phyloP scores from a whole-genome alignment of 2,797 vertebrate genomes.

The Sebastes nivosus region DNA sequence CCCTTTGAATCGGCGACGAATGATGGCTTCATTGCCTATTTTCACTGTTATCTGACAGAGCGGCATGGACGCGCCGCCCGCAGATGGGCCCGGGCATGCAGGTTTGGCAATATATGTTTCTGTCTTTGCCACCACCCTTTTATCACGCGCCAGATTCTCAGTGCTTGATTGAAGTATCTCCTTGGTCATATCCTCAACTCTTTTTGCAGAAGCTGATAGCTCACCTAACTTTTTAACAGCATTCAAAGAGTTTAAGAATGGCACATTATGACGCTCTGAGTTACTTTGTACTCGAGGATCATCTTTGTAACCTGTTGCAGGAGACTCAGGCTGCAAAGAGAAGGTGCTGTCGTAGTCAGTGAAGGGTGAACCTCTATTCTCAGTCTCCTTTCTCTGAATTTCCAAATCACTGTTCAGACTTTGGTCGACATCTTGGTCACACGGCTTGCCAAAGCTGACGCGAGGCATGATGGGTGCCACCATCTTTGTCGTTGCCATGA shows the following conservation, averaged over 20 bases:
- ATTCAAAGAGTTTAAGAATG: slow-evolving; percentile 78
- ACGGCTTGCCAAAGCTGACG: slow-evolving; percentile 79
- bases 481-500: slow-evolving; percentile 85
- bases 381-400: slow-evolving; percentile 48
- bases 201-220: slow-evolving; percentile 82
- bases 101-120: slow-evolving; percentile 98
- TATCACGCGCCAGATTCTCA: slow-evolving; percentile 75
- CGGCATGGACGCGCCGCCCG: slow-evolving; percentile 88
- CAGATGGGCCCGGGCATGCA: slow-evolving; percentile 93
- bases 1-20: slow-evolving; percentile 93
- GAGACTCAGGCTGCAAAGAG: slow-evolving; percentile 84
- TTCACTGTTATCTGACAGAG: slow-evolving; percentile 99
- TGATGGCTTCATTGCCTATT: slow-evolving; percentile 97
- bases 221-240: slow-evolving; percentile 83
- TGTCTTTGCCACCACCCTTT: slow-evolving; percentile 84
- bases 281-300: slow-evolving; percentile 70
- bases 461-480: slow-evolving; percentile 82
- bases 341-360: slow-evolving; percentile 82
- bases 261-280: slow-evolving; percentile 61
- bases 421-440: slow-evolving; percentile 65
- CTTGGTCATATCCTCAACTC: slow-evolving; percentile 83
- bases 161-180: slow-evolving; percentile 76
- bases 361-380: slow-evolving; percentile 73
- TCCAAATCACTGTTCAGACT: slow-evolving; percentile 56
- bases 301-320: slow-evolving; percentile 82